phyloP scores from a whole-genome alignment of 2,888 invertebrate genomes.

The Lepidocyrtinus sp. region DNA sequence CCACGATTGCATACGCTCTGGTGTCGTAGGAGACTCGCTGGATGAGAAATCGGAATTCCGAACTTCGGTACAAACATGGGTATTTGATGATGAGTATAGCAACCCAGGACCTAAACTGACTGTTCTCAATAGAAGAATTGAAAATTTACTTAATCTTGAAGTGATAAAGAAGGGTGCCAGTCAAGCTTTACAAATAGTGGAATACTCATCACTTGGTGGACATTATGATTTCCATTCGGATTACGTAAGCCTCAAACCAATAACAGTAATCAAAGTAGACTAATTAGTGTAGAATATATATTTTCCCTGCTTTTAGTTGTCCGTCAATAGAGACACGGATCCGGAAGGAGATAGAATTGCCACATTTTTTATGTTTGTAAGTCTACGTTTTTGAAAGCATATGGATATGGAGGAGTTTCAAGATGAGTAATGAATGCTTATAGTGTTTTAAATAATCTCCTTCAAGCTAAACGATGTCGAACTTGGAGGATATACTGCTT shows the following conservation, averaged over 20 bases:
- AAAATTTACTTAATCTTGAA: not conserved
- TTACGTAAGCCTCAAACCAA: slow-evolving; percentile 17
- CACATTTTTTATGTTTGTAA: slow-evolving; percentile 38
- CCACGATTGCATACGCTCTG: not conserved
- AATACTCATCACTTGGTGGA: slow-evolving; percentile 26
- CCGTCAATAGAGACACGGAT: not conserved
- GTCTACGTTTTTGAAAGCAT: not conserved
- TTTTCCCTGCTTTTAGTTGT: not conserved
- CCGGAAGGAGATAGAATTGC: slow-evolving; percentile 28
- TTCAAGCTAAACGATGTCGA: slow-evolving; percentile 36
- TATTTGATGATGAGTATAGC: slow-evolving; percentile 14
- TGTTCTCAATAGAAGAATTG: slow-evolving; percentile 15
- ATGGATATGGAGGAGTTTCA: not conserved
- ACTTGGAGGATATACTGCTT: slow-evolving; percentile 49
- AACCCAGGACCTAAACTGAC: not conserved
- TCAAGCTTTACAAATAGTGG: slow-evolving; percentile 16
- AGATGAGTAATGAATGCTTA: too few species aligned
- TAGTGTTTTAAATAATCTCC: not conserved
- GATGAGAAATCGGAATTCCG: not conserved
- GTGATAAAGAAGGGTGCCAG: slow-evolving; percentile 18
- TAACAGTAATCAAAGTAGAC: too few species aligned
- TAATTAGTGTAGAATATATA: not conserved
- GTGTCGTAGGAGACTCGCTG: not conserved
- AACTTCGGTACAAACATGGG: slow-evolving; percentile 13
- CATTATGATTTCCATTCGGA: slow-evolving; percentile 38